These are phyloP conservation scores for Seriola rivoliana DNA, from an alignment of 2,113 vertebrate genomes.

Conservation along the genomic window DNA sequence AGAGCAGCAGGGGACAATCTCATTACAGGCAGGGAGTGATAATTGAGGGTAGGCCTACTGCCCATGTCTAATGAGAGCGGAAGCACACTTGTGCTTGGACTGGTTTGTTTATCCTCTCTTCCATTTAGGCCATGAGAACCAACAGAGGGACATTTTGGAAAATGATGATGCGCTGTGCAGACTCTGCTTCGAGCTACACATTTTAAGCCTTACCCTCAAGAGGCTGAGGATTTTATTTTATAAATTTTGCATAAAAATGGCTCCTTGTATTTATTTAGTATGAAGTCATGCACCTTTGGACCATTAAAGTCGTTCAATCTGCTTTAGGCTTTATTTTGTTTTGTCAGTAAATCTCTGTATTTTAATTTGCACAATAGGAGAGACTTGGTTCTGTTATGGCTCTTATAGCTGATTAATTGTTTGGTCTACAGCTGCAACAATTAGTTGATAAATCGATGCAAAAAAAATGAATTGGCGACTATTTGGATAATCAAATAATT, in stretches of 20 bases:
- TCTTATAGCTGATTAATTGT: not conserved
- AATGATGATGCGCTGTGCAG: not conserved
- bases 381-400: not conserved
- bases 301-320: not conserved
- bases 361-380: not conserved
- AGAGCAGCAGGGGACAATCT: constrained; percentile 25
- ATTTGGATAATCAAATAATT: too few relatives aligned
- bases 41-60: constrained; percentile 40
- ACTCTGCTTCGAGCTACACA: not conserved
- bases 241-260: constrained; percentile 1
- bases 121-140: constrained; percentile 10
- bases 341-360: not conserved
- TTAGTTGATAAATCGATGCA: not conserved
- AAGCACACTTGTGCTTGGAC: constrained; percentile 8
- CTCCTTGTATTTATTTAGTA: constrained; percentile 15
- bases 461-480: not conserved
- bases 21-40: constrained; percentile 25
- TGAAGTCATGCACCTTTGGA: not conserved
- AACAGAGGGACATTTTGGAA: not conserved
- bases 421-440: not conserved
- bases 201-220: not conserved
- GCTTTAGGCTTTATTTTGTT: not conserved
- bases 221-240: not conserved
- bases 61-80: constrained; percentile 28
- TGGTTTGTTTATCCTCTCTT: constrained; percentile 37